A percentile compares a stretch with the other conserved stretches of the same genome.
phyloP scores from a whole-genome alignment of 2,113 vertebrate species.

The Sceloporus tristichus region DNA sequence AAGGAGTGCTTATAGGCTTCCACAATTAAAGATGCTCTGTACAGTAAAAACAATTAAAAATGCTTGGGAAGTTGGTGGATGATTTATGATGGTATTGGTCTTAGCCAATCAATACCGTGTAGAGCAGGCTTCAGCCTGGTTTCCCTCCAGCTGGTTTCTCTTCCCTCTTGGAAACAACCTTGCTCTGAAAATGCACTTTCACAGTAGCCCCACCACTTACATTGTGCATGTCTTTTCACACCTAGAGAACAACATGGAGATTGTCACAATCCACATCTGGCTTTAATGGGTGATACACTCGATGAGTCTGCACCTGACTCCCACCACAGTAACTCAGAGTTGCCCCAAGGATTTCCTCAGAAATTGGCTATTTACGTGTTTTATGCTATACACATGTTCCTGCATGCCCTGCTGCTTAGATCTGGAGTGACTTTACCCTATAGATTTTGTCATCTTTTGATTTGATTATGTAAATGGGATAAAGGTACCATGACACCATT shows the following conservation, averaged over 20 bases:
- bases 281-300: background rate
- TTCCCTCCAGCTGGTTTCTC: background rate
- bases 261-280: background rate
- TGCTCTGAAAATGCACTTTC: background rate
- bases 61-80: background rate
- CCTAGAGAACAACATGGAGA: background rate
- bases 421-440: background rate
- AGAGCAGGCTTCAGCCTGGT: too few relatives aligned
- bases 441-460: background rate
- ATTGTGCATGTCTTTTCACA: background rate
- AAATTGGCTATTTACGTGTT: background rate
- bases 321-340: background rate
- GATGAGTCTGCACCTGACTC: background rate
- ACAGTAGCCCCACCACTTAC: background rate
- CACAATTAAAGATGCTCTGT: background rate
- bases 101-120: background rate
- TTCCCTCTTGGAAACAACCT: background rate
- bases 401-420: background rate
- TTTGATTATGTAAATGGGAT: background rate
- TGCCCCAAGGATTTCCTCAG: background rate
- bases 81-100: background rate
- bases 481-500: background rate
- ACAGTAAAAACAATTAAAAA: background rate
- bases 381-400: background rate
- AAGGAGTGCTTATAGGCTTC: background rate